Evolutionary conservation across 2,888 invertebrate species (phyloP), one percentile per base, ranked within the genome.

Genomic region (Himalopsyche anomala): DNA sequence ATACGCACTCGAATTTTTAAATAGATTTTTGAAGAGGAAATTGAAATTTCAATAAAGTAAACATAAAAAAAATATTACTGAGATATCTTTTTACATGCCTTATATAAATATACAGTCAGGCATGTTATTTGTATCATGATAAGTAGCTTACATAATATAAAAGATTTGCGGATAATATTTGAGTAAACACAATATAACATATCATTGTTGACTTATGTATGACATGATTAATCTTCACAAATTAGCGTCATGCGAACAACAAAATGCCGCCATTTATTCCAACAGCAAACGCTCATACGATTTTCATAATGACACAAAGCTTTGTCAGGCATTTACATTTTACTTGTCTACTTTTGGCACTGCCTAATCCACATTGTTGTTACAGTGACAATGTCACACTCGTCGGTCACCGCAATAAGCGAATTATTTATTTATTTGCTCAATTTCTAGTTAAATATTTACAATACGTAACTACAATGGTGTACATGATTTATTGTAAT

Each of bases 301-400:
- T 74, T 74, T 74, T 74, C 74, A 74, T 74, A 74, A 74, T 74
- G 74, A 74, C 74, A 74, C 74, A 74, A 74, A 74, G 74, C 74
- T 74, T 74, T 74, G 74, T 74, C 74, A 74, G 74, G 74, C 74
- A 74, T 74, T 74, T 38, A 74, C 74, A 74, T 74, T 74, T 74
- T 74, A 74, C 74, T 74, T 74, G 74, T 74, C 74, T 28, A 74
- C 74, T 74, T 74, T 74, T 74, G 74, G 74, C 74, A 74, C 4
- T 74, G 28, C 36, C 74, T 74, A 74, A 74, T 74, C 74, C 74
- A 36, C 74, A 74, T 12, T 74, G 74, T 74, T 74, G 36, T 74
- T 38, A 19, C 62, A 74, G 74, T 74, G 74, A 74, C 74, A 74
- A 28, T 74, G 74, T 62, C 62, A 74, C 74, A 74, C 74, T 74